Percentiles rank a stretch among this genome's conserved stretches.
These are phyloP conservation scores for Petrolisthes manimaculis DNA, from an alignment of 2,888 invertebrate genomes.

Conservation along the genomic window DNA sequence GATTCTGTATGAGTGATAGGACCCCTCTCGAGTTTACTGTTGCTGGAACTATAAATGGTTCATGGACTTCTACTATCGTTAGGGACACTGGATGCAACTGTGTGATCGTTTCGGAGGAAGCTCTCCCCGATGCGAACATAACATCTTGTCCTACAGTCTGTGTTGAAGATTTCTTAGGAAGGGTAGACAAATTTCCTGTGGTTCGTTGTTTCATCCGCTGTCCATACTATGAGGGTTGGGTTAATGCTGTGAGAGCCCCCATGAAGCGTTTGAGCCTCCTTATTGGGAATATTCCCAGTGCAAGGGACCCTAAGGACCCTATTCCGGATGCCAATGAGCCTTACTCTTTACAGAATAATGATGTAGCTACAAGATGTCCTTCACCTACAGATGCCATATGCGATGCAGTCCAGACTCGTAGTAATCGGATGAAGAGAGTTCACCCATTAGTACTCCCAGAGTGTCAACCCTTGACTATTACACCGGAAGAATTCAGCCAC, in stretches of 20 bases:
- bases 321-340: too few species aligned
- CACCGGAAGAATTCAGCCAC: constrained; percentile 13
- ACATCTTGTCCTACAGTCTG: background rate
- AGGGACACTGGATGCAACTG: constrained; percentile 18
- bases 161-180: constrained; percentile 10
- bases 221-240: background rate
- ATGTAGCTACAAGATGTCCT: too few species aligned
- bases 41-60: constrained; percentile 20
- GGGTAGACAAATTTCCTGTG: background rate
- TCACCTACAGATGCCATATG: too few species aligned
- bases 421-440: too few species aligned
- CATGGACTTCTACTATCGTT: background rate
- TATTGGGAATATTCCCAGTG: background rate
- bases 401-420: background rate
- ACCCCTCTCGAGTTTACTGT: background rate
- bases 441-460: background rate
- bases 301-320: too few species aligned
- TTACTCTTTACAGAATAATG: too few species aligned
- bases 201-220: constrained; percentile 8
- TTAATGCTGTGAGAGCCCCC: background rate
- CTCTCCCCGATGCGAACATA: background rate
- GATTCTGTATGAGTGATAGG: constrained; percentile 1
- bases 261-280: constrained; percentile 15
- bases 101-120: constrained; percentile 13
- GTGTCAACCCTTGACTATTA: constrained; percentile 2